Percentiles rank a stretch among this genome's conserved stretches.
Conservation (phyloP, 2,113 vertebrate genomes). For the Tretioscincus oriximinensis region DNA sequence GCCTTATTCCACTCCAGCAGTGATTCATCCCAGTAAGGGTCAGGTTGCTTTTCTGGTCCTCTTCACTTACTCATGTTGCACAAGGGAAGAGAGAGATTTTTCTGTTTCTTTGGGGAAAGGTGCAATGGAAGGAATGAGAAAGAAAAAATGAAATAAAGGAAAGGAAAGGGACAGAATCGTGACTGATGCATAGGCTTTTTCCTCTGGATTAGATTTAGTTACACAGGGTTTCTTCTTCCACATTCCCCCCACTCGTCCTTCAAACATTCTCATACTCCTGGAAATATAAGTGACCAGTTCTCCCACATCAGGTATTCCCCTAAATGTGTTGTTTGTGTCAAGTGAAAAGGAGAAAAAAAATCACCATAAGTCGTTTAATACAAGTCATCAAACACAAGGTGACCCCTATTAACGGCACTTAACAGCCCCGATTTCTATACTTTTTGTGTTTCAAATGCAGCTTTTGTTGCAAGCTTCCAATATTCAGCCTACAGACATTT, state of each 20-base stretch:
- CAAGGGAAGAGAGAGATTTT: too few relatives aligned
- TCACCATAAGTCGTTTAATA: constrained; percentile 33
- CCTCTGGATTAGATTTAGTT: neutral
- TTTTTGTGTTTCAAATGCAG: constrained; percentile 55
- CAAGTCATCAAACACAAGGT: constrained; percentile 54
- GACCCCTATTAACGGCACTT: constrained; percentile 28
- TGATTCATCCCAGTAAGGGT: too few relatives aligned
- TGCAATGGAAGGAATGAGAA: too few relatives aligned
- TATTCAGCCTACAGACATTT: constrained; percentile 38
- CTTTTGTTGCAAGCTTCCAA: constrained; percentile 51
- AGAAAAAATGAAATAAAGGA: too few relatives aligned
- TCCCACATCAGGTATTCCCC: neutral
- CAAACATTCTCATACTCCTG: neutral
- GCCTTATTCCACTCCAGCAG: too few relatives aligned
- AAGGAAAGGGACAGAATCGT: too few relatives aligned
- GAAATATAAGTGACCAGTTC: neutral
- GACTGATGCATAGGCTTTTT: too few relatives aligned
- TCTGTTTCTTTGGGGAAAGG: too few relatives aligned
- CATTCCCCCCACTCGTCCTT: too few relatives aligned
- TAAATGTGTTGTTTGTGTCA: neutral
- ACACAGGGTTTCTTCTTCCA: neutral
- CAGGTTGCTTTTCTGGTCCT: too few relatives aligned
- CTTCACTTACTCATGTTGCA: too few relatives aligned
- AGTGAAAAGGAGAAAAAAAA: neutral
- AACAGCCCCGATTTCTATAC: constrained; percentile 49